Conservation (phyloP, 2,888 invertebrate genomes). For the Nymphalis polychloros region DNA sequence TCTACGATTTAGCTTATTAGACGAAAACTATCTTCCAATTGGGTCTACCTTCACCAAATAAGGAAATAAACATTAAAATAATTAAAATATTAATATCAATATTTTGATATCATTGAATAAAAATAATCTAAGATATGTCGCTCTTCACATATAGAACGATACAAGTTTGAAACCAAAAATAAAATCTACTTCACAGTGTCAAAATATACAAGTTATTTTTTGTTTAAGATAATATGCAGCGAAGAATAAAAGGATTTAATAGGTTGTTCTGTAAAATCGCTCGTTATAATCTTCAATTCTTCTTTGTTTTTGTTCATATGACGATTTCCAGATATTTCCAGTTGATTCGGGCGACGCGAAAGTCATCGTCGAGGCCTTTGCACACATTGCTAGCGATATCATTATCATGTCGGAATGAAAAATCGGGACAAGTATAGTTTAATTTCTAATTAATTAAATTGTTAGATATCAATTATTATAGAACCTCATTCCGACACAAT, state of each 20-base stretch:
- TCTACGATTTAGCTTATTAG: slow-evolving; percentile 31
- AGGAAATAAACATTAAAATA: slow-evolving; percentile 38
- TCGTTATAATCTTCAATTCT: slow-evolving; percentile 19
- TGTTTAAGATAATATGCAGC: background rate
- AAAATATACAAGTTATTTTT: slow-evolving; percentile 24
- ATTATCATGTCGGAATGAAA: slow-evolving; percentile 64
- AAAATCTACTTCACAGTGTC: slow-evolving; percentile 32
- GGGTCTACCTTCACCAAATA: slow-evolving; percentile 65
- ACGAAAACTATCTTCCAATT: slow-evolving; percentile 36
- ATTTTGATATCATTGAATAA: slow-evolving; percentile 31
- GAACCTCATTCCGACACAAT: slow-evolving; percentile 65
- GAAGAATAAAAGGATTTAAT: slow-evolving; percentile 8
- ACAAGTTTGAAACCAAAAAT: slow-evolving; percentile 35
- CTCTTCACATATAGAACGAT: slow-evolving; percentile 27
- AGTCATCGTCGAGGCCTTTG: slow-evolving; percentile 65
- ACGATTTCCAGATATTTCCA: slow-evolving; percentile 50
- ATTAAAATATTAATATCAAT: slow-evolving; percentile 25
- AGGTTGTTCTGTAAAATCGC: slow-evolving; percentile 10
- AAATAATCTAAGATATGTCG: slow-evolving; percentile 31
- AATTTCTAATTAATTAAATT: background rate
- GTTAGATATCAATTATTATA: background rate
- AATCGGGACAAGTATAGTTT: slow-evolving; percentile 3
- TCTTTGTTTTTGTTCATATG: slow-evolving; percentile 19
- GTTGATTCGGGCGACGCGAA: slow-evolving; percentile 73
- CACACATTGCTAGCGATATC: slow-evolving; percentile 79